A percentile compares a stretch with the other conserved stretches of the same genome.
Conservation (phyloP, 2,888 invertebrate genomes). For the Hypena proboscidalis region DNA sequence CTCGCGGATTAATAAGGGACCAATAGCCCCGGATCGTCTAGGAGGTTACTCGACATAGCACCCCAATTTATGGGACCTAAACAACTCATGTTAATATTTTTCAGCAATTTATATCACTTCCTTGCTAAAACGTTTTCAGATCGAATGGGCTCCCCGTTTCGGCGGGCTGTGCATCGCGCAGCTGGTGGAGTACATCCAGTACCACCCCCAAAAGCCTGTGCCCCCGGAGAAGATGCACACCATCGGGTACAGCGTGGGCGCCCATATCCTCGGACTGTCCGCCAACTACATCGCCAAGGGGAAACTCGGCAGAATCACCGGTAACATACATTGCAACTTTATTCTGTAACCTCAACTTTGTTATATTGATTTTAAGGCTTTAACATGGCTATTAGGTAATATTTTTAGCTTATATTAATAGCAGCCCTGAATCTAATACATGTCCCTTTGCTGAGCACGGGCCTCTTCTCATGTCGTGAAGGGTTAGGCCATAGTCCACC, state of each 20-base stretch:
- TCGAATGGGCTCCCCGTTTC: constrained; percentile 87
- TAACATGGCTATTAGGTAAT: too few relatives aligned
- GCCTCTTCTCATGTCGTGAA: too few relatives aligned
- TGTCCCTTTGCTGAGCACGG: too few relatives aligned
- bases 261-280: constrained; percentile 93
- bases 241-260: constrained; percentile 94
- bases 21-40: too few relatives aligned
- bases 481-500: too few relatives aligned
- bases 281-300: constrained; percentile 91
- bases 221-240: constrained; percentile 91
- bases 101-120: not conserved
- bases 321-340: constrained; percentile 56
- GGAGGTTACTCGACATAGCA: too few relatives aligned
- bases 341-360: too few relatives aligned
- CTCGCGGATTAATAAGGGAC: too few relatives aligned
- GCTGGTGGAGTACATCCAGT: constrained; percentile 90
- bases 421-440: too few relatives aligned
- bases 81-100: too few relatives aligned
- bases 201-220: constrained; percentile 90
- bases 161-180: constrained; percentile 92
- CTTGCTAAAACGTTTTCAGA: constrained; percentile 57
- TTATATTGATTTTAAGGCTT: too few relatives aligned
- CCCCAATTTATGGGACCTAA: constrained; percentile 1
- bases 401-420: too few relatives aligned
- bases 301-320: constrained; percentile 93